Evolutionary conservation across 2,113 vertebrate species (phyloP).

Genomic region (Puntigrus tetrazona): DNA sequence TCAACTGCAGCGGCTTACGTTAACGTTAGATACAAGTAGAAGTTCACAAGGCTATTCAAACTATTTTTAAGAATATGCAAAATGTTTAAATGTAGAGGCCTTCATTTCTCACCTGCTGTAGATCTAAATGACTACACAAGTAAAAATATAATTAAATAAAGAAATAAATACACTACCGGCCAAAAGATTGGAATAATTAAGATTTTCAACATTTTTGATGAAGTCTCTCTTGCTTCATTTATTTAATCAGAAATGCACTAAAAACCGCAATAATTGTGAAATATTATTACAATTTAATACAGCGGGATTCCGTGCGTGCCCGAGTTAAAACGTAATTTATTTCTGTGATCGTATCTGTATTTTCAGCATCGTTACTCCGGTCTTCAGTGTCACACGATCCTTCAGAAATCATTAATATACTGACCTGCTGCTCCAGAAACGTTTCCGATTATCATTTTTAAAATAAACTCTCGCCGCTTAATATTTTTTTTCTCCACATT

Average conservation of each 20-base stretch:
- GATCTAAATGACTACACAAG: not conserved
- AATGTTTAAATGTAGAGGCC: not conserved
- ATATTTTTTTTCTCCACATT: too few relatives aligned
- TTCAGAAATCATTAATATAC: not conserved
- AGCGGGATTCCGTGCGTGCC: not conserved
- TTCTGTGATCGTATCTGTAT: not conserved
- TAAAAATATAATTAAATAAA: too few relatives aligned
- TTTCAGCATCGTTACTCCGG: not conserved
- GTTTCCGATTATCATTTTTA: not conserved
- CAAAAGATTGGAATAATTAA: not conserved
- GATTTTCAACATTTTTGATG: not conserved
- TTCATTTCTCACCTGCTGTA: slow-evolving; percentile 19
- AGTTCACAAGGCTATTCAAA: too few relatives aligned
- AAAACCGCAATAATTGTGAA: not conserved
- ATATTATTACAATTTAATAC: not conserved
- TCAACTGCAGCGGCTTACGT: not conserved
- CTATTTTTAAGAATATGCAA: not conserved
- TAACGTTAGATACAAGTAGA: not conserved
- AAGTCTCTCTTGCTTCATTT: not conserved
- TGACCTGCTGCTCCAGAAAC: not conserved
- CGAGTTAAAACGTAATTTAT: not conserved
- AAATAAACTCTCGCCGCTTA: not conserved
- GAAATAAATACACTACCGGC: not conserved
- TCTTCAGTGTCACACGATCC: slow-evolving; percentile 4
- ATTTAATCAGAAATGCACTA: not conserved